Percentiles rank a stretch among this genome's conserved stretches.
Conservation (phyloP, 2,888 invertebrate species). For the Chaetogeoica ovagalla region DNA sequence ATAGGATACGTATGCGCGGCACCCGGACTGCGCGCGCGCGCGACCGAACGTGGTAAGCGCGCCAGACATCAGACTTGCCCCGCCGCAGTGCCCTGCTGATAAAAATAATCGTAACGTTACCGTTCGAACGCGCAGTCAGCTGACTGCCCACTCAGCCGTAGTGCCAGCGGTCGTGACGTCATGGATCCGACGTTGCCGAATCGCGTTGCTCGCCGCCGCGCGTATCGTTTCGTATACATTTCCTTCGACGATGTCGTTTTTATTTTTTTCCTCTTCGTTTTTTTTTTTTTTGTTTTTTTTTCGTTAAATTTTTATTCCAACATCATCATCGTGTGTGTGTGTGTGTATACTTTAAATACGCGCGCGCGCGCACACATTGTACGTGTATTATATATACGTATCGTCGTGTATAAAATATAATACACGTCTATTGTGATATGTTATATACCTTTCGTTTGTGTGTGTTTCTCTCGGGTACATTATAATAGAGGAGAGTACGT, state of each 20-base stretch:
- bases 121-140: slow-evolving; percentile 49
- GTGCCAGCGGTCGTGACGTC: slow-evolving; percentile 38
- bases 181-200: slow-evolving; percentile 36
- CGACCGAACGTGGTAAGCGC: slow-evolving; percentile 42
- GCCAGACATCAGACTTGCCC: slow-evolving; percentile 53
- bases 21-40: not conserved
- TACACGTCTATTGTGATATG: not conserved
- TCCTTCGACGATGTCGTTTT: slow-evolving; percentile 19
- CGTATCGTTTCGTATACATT: not conserved
- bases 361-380: not conserved
- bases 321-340: not conserved
- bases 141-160: slow-evolving; percentile 52
- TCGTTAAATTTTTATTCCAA: not conserved
- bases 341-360: not conserved
- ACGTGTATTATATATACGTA: not conserved
- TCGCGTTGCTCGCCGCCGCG: slow-evolving; percentile 12
- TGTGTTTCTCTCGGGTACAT: slow-evolving; percentile 33
- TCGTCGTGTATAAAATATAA: not conserved
- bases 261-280: slow-evolving; percentile 2
- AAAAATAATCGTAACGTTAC: slow-evolving; percentile 53
- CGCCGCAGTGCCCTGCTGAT: slow-evolving; percentile 52
- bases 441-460: slow-evolving; percentile 27
- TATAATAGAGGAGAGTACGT: not conserved
- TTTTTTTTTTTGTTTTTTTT: not conserved
- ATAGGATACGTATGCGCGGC: slow-evolving; percentile 22